Conservation (phyloP, 92 coral and sea anemone species). For the Isaurus tuberculatus region DNA sequence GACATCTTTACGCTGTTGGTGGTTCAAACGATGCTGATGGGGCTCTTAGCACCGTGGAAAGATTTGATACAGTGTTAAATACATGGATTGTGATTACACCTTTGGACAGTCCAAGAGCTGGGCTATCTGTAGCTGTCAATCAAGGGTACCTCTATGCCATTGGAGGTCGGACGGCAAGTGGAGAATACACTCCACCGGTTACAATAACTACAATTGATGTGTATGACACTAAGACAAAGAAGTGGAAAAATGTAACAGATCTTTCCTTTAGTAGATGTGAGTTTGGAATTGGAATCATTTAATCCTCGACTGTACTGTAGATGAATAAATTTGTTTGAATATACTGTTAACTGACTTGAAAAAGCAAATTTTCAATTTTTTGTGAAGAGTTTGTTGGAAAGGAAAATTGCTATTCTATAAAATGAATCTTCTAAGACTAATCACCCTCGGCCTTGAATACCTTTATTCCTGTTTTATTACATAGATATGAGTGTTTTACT, state of each 20-base stretch:
- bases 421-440: too few relatives aligned
- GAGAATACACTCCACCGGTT: constrained; percentile 79
- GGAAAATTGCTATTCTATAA: too few relatives aligned
- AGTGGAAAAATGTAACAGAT: constrained; percentile 79
- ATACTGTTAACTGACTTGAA: too few relatives aligned
- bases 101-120: constrained; percentile 75
- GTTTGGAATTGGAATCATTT: constrained; percentile 76
- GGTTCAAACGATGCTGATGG: constrained; percentile 80
- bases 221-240: constrained; percentile 76
- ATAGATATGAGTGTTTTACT: too few relatives aligned
- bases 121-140: constrained; percentile 70
- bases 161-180: constrained; percentile 84
- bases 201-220: constrained; percentile 80
- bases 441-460: too few relatives aligned
- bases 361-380: too few relatives aligned
- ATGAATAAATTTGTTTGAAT: too few relatives aligned
- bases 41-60: constrained; percentile 77
- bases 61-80: constrained; percentile 60
- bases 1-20: constrained; percentile 85
- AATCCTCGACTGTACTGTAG: neutral
- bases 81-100: constrained; percentile 81
- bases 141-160: constrained; percentile 75
- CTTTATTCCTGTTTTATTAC: too few relatives aligned
- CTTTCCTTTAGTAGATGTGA: constrained; percentile 81
- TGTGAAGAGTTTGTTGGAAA: too few relatives aligned